Conservation (phyloP, 2,888 invertebrate species). For the Mystacides longicornis region DNA sequence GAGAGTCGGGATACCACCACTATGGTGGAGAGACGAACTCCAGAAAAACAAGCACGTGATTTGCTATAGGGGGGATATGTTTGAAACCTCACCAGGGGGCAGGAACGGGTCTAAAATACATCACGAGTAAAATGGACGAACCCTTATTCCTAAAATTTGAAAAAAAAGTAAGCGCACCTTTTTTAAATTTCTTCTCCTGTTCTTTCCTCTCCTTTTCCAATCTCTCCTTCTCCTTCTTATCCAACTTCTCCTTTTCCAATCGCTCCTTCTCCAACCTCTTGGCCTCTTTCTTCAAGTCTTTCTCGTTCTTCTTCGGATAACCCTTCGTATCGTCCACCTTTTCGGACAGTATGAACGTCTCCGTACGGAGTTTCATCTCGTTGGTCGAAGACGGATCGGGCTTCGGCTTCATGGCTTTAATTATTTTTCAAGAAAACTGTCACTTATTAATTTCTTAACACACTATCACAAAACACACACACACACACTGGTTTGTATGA, state of each 20-base stretch:
- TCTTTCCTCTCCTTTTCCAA: constrained; percentile 41
- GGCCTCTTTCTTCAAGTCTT: constrained; percentile 49
- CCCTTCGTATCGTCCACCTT: constrained; percentile 48
- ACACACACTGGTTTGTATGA: no score
- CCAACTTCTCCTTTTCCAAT: constrained; percentile 44
- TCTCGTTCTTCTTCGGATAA: constrained; percentile 40
- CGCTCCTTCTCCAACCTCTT: constrained; percentile 46
- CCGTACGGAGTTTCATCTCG: constrained; percentile 29
- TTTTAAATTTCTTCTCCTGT: constrained; percentile 23
- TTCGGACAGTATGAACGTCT: constrained; percentile 51
- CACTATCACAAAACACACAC: not conserved
- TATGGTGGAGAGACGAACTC: no score
- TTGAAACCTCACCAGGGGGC: no score
- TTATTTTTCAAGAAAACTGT: not conserved
- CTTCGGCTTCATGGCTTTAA: constrained; percentile 31
- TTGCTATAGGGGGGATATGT: no score
- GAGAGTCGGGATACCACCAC: no score
- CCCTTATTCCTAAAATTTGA: not conserved
- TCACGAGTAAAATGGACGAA: no score
- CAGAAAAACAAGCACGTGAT: no score
- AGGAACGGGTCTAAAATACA: no score
- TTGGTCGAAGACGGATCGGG: constrained; percentile 28
- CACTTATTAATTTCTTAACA: not conserved
- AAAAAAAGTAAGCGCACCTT: constrained; percentile 18
- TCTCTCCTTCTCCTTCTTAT: constrained; percentile 47